These are phyloP conservation scores for Macrochelys suwanniensis DNA, from an alignment of 2,797 vertebrate genomes.

Conservation along the genomic window DNA sequence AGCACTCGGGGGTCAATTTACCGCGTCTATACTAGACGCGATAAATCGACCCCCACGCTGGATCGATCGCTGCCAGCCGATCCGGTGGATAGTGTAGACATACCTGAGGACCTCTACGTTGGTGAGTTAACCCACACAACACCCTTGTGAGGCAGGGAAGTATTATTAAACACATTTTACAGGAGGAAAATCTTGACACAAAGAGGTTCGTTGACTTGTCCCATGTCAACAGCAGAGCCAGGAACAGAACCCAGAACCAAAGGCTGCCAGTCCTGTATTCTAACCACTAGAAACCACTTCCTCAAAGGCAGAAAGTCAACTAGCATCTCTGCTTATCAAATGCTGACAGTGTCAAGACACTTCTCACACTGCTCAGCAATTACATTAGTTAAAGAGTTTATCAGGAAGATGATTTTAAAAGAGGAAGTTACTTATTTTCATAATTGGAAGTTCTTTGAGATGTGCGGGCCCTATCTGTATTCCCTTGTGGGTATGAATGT, in stretches of 20 bases:
- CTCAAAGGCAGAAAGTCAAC: neutral
- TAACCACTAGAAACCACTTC: neutral
- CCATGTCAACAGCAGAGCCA: neutral
- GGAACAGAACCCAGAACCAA: neutral
- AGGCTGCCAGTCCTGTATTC: neutral
- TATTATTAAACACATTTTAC: neutral
- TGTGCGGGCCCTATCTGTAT: neutral
- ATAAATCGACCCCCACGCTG: no score
- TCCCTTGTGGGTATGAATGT: neutral
- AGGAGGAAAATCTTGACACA: neutral
- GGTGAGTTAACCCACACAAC: accelerated
- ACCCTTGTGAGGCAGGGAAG: neutral
- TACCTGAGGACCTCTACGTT: neutral
- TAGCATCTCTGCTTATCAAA: neutral
- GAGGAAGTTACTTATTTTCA: neutral
- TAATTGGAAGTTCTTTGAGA: neutral
- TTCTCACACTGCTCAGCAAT: neutral
- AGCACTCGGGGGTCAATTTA: no score
- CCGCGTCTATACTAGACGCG: no score
- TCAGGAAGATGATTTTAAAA: neutral
- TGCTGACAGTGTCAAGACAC: accelerated
- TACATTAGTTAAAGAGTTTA: neutral
- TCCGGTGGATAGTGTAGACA: no score
- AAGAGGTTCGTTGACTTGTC: neutral
- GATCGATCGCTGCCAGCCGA: no score